phyloP scores from a whole-genome alignment of 2,113 vertebrate genomes.

The Eublepharis macularius region DNA sequence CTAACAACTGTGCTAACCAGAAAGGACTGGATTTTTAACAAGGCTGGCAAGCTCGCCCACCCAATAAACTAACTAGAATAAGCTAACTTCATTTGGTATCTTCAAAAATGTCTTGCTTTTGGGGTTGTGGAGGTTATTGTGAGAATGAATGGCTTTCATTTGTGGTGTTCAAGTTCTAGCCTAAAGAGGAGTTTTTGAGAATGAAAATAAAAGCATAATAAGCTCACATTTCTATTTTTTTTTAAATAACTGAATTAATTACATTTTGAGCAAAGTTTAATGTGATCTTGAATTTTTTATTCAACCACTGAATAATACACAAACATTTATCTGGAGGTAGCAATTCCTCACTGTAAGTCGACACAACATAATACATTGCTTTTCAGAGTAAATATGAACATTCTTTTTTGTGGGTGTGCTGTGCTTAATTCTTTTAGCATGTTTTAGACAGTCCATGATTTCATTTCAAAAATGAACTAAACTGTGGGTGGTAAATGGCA shows the following conservation, averaged over 20 bases:
- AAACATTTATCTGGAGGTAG: slow-evolving; percentile 4
- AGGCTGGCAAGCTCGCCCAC: not conserved
- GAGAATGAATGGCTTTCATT: not conserved
- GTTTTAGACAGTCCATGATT: slow-evolving; percentile 38
- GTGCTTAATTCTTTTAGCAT: slow-evolving; percentile 54
- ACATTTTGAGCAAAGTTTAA: slow-evolving; percentile 6
- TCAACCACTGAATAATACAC: not conserved
- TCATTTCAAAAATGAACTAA: slow-evolving; percentile 47
- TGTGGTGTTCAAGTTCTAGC: not conserved
- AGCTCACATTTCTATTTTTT: not conserved
- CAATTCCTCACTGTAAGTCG: slow-evolving; percentile 31
- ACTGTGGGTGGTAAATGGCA: slow-evolving; percentile 65
- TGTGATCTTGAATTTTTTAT: not conserved
- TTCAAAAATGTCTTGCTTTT: not conserved
- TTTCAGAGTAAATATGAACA: slow-evolving; percentile 46
- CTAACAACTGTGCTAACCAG: not conserved
- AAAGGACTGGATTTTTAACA: not conserved
- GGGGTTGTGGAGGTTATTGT: not conserved
- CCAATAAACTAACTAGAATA: not conserved
- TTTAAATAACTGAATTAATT: not conserved
- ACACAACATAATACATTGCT: slow-evolving; percentile 29
- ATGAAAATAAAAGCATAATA: slow-evolving; percentile 10
- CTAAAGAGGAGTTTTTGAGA: not conserved
- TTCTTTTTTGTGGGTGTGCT: slow-evolving; percentile 44
- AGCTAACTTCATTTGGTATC: not conserved